Conservation (phyloP, 2,797 vertebrate genomes). For the Etheostoma nigrum region DNA sequence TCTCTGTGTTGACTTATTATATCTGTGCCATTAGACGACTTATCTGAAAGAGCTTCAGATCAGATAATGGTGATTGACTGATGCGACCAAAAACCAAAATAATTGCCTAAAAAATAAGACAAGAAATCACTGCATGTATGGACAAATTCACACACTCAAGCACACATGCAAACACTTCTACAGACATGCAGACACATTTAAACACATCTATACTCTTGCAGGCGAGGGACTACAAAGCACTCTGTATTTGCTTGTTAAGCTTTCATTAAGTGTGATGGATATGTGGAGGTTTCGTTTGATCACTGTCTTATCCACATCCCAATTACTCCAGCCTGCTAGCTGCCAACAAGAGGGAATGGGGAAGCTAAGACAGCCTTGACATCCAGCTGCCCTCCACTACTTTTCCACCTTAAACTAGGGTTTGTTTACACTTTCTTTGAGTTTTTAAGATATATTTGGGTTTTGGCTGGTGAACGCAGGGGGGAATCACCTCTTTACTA, state of each 20-base stretch:
- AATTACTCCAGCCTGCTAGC: constrained; percentile 68
- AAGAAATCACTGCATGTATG: constrained; percentile 39
- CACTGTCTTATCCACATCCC: constrained; percentile 62
- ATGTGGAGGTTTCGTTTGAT: constrained; percentile 72
- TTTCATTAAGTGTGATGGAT: constrained; percentile 75
- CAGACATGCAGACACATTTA: constrained; percentile 27
- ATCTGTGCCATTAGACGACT: constrained; percentile 63
- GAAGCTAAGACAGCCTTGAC: constrained; percentile 56
- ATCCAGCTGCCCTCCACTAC: constrained; percentile 33
- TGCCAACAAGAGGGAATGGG: constrained; percentile 48
- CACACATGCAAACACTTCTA: constrained; percentile 6
- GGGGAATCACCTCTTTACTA: constrained; percentile 20
- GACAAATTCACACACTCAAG: constrained; percentile 15
- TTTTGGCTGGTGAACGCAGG: constrained; percentile 31
- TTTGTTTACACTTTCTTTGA: constrained; percentile 37
- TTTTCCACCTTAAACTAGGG: constrained; percentile 48
- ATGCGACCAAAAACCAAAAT: constrained; percentile 63
- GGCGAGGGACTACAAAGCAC: constrained; percentile 62
- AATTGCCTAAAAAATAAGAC: constrained; percentile 78
- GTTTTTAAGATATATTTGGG: constrained; percentile 49
- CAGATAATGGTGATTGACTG: constrained; percentile 65
- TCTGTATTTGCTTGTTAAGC: constrained; percentile 61
- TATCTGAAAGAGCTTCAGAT: constrained; percentile 62
- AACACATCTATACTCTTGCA: constrained; percentile 24
- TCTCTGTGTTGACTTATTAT: constrained; percentile 60